Base-by-base conservation (phyloP, 2,888 invertebrate genomes). In the Gymnocheta viridis region DNA sequence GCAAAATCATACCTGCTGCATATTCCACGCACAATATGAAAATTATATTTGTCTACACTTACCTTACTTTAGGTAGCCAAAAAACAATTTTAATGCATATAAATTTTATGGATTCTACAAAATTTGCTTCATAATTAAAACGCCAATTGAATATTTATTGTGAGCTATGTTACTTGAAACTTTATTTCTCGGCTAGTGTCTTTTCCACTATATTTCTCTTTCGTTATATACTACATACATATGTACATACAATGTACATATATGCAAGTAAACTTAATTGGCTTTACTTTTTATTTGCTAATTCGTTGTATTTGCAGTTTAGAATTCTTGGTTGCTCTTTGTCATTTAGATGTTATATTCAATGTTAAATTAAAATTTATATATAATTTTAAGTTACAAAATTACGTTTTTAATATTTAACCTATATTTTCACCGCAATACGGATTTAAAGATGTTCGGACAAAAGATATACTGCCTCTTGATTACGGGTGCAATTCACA, bases 351-450 rank as follows among this genome's bases (percentile, higher is more conserved):
- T 64, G 22, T 17, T 24, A 35, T 2, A 51, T 17, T 49, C 14
- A 41, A n/a, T 60, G 19, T 58, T 27, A 54, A 41, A 22, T 9
- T 12, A 41, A 35, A 49, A 41, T 44, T 22, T 58, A 49, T 41
- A 14, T 0, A 14, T 69, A 38, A n/a, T 56, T 72, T 56, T 67
- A 29, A 44, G 19, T 51, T 60, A 60, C 12, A 64, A 64, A 76
- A 58, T 49, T 58, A 38, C 67, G 12, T 73, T 77, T 82, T 69
- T 38, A 17, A 77, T 32, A 76, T 73, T 67, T 78, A 78, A 82
- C 78, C 78, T 73, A 67, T 66, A 29, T 72, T 72, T 78, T 58
- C 67, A 67, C 78, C 78, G 78, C 72, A 82, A 49, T 47, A 77
- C 38, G n/a, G 41, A 47, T 51, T 29, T 14, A 56, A 56, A 35